Evolutionary conservation across 2,888 invertebrate species (phyloP).

Genomic region (Nowickia ferox): DNA sequence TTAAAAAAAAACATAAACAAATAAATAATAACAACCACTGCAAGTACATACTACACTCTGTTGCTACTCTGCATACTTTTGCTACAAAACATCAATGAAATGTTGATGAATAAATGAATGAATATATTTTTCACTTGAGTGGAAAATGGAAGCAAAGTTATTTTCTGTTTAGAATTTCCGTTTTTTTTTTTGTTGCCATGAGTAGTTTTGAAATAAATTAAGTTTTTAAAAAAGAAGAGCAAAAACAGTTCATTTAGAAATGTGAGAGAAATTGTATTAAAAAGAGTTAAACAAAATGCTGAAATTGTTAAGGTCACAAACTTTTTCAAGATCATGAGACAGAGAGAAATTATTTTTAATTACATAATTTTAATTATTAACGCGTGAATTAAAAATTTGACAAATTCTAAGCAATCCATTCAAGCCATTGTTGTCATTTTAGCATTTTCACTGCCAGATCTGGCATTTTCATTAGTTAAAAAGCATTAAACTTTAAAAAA

Average conservation of each 20-base stretch:
- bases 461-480: too few relatives aligned
- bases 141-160: constrained; percentile 10
- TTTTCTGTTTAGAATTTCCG: neutral
- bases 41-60: neutral
- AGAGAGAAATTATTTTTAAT: neutral
- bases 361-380: neutral
- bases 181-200: neutral
- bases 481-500: too few relatives aligned
- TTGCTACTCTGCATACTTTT: neutral
- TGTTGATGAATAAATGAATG: constrained; percentile 29
- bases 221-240: neutral
- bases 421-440: too few relatives aligned
- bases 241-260: constrained; percentile 15
- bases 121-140: constrained; percentile 31
- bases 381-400: neutral
- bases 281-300: neutral
- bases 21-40: constrained; percentile 20
- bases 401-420: too few relatives aligned
- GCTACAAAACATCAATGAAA: constrained; percentile 39
- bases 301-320: constrained; percentile 1
- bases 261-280: neutral
- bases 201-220: constrained; percentile 24
- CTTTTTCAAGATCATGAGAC: neutral
- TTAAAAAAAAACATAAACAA: neutral
- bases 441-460: too few relatives aligned